A percentile compares a stretch with the other conserved stretches of the same genome.
Conservation (phyloP, 1,140 invertebrate species). For the Piezodorus guildinii region DNA sequence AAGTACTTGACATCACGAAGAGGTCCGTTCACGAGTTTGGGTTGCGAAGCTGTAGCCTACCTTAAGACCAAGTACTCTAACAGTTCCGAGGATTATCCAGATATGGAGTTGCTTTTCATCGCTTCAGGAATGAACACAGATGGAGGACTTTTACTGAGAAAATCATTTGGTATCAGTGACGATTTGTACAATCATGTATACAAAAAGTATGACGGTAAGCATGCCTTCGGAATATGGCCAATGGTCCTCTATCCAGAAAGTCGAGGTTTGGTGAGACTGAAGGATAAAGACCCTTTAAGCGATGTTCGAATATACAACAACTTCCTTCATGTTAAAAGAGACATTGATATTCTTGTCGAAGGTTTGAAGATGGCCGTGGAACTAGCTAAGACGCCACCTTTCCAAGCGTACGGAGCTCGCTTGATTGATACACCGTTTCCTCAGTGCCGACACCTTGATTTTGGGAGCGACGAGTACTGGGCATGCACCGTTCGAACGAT, state of each 20-base stretch:
- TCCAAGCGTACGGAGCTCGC: slow-evolving; percentile 44
- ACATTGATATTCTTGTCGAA: slow-evolving; percentile 52
- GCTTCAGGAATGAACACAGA: slow-evolving; percentile 59
- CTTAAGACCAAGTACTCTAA: slow-evolving; percentile 39
- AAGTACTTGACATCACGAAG: slow-evolving; percentile 32
- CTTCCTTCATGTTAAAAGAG: slow-evolving; percentile 52
- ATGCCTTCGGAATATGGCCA: slow-evolving; percentile 53
- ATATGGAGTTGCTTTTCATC: slow-evolving; percentile 66
- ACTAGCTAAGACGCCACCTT: slow-evolving; percentile 45
- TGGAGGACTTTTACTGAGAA: slow-evolving; percentile 47
- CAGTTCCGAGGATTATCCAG: slow-evolving; percentile 42
- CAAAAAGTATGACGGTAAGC: slow-evolving; percentile 35
- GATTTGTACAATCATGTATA: slow-evolving; percentile 41
- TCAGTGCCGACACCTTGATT: slow-evolving; percentile 41
- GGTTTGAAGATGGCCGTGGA: slow-evolving; percentile 49
- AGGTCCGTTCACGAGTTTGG: slow-evolving; percentile 39
- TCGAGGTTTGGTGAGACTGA: slow-evolving; percentile 51
- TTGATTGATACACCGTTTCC: slow-evolving; percentile 45
- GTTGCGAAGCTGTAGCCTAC: slow-evolving; percentile 41
- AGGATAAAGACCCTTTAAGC: slow-evolving; percentile 56
- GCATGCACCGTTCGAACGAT: slow-evolving; percentile 53
- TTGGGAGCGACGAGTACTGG: slow-evolving; percentile 56
- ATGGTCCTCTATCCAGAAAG: slow-evolving; percentile 65
- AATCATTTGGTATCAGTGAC: slow-evolving; percentile 41
- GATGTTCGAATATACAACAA: slow-evolving; percentile 62